Evolutionary conservation across 2,888 invertebrate genomes (phyloP).

Genomic region (Deilephila porcellus): DNA sequence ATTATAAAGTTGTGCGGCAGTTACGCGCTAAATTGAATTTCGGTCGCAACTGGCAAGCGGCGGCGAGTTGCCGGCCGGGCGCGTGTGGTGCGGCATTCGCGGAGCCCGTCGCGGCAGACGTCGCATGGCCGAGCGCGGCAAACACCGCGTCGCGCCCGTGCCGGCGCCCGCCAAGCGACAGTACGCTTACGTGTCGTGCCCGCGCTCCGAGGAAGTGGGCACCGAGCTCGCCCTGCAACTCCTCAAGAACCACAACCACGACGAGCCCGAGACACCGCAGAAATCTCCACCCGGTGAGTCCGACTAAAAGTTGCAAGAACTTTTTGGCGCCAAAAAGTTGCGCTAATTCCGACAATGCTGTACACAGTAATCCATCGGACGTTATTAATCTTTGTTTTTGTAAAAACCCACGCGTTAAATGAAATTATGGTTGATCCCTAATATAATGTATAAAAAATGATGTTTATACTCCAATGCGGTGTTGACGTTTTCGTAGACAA

Average conservation of each 20-base stretch:
- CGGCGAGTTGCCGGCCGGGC: constrained; percentile 46
- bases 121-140: constrained; percentile 82
- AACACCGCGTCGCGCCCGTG: constrained; percentile 80
- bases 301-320: constrained; percentile 41
- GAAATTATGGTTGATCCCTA: neutral
- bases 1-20: constrained; percentile 23
- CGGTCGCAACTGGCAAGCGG: constrained; percentile 42
- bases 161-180: constrained; percentile 78
- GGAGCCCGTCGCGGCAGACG: constrained; percentile 65
- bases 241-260: constrained; percentile 55
- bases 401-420: neutral
- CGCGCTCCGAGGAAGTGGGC: constrained; percentile 81
- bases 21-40: constrained; percentile 31
- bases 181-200: constrained; percentile 81
- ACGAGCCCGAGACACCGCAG: constrained; percentile 63
- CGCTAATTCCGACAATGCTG: neutral
- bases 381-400: constrained; percentile 1
- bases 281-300: constrained; percentile 69
- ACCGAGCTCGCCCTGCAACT: constrained; percentile 76
- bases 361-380: neutral
- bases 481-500: constrained; percentile 20
- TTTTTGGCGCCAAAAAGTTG: constrained; percentile 58
- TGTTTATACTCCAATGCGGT: neutral
- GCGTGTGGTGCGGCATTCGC: constrained; percentile 56
- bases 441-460: neutral